A percentile compares a stretch with the other conserved stretches of the same genome.
Evolutionary conservation across 2,113 vertebrate genomes (phyloP).

Genomic region (Cololabis saira): DNA sequence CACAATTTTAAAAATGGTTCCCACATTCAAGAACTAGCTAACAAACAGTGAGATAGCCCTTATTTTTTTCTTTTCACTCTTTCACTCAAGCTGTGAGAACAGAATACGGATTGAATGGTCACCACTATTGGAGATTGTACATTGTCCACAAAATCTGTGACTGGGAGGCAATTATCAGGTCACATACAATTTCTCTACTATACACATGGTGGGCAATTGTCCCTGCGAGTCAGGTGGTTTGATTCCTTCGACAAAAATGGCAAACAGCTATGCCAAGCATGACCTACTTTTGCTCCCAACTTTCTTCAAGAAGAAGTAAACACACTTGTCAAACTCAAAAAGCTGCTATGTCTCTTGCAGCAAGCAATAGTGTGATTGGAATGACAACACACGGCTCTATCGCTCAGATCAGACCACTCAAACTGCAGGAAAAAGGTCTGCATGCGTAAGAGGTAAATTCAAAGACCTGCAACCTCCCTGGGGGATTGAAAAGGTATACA

Average conservation of each 20-base stretch:
- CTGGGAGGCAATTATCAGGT: constrained; percentile 53
- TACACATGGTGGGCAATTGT: constrained; percentile 54
- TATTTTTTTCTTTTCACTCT: constrained; percentile 1
- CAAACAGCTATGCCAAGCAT: constrained; percentile 54
- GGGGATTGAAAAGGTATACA: not conserved
- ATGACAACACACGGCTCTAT: constrained; percentile 42
- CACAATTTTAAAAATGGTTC: constrained; percentile 24
- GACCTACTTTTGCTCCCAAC: constrained; percentile 69
- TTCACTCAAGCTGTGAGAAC: constrained; percentile 28
- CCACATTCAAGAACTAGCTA: constrained; percentile 17
- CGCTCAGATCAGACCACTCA: constrained; percentile 21
- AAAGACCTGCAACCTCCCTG: not conserved
- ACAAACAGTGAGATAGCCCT: constrained; percentile 9
- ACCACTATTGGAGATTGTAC: constrained; percentile 1
- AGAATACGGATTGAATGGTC: constrained; percentile 42
- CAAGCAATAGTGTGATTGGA: constrained; percentile 45
- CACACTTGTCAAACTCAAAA: constrained; percentile 19
- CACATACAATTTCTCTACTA: constrained; percentile 22
- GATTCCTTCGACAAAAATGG: constrained; percentile 63
- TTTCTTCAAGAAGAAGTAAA: constrained; percentile 61
- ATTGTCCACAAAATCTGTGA: constrained; percentile 40
- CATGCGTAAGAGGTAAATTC: not conserved
- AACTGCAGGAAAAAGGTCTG: constrained; percentile 19
- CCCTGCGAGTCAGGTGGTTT: constrained; percentile 49
- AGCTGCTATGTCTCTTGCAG: constrained; percentile 23